A percentile compares a stretch with the other conserved stretches of the same genome.
Conservation (phyloP, 2,113 vertebrate genomes). For the Stictonetta naevosa region DNA sequence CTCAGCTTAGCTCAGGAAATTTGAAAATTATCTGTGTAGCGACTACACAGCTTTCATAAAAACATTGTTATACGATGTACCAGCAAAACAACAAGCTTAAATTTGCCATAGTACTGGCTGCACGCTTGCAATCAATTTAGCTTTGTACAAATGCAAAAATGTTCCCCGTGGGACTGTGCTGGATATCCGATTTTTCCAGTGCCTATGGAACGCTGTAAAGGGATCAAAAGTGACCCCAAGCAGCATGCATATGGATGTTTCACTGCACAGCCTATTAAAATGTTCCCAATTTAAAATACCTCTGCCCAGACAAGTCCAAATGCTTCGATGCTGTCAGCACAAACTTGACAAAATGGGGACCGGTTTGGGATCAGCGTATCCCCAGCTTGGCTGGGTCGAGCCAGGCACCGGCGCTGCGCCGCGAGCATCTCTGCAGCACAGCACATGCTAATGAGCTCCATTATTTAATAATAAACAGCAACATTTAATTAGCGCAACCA, state of each 20-base stretch:
- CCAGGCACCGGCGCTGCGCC: not conserved
- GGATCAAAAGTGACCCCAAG: not conserved
- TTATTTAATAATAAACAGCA: constrained; percentile 37
- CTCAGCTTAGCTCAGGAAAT: not conserved
- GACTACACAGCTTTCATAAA: not conserved
- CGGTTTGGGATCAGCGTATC: not conserved
- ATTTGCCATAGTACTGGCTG: not conserved
- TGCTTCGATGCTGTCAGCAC: not conserved
- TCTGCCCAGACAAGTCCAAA: not conserved
- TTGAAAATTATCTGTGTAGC: not conserved
- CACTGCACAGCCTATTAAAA: not conserved
- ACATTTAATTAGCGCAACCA: constrained; percentile 28
- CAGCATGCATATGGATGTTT: not conserved
- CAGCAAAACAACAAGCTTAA: not conserved
- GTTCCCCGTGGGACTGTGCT: constrained; percentile 7
- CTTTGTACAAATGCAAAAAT: constrained; percentile 1
- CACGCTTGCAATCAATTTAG: not conserved
- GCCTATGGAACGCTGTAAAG: not conserved
- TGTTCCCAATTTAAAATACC: not conserved
- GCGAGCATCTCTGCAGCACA: not conserved
- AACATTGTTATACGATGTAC: not conserved
- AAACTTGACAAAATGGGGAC: not conserved
- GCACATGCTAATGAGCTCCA: not conserved
- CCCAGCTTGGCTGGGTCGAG: not conserved
- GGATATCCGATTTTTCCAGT: not conserved